Base-by-base conservation (phyloP, 2,113 vertebrate genomes). In the Pongo abelii region DNA sequence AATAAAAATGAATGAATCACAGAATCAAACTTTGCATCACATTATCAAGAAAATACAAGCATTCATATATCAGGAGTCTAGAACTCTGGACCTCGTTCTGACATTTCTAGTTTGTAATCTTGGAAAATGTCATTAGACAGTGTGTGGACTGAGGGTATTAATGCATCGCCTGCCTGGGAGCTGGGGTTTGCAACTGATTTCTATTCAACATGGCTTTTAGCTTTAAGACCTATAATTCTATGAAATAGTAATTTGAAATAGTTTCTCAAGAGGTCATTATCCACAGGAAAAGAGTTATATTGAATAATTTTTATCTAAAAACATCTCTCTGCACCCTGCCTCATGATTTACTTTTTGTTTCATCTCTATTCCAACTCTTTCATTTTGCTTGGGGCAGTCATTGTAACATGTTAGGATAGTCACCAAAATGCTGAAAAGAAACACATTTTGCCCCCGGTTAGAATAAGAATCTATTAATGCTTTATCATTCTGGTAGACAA, bases 391-490 rank as follows among this genome's bases (percentile, higher is more conserved):
- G 93, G 96, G 86, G 85, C 95, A 95, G 74, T 95, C 94, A 79
- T 81, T 96, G 67, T 86, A 95, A 97, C 97, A 97, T 94, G 97
- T 91, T 94, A 96, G 72, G 46, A 50, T 43, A 94, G 94, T 97
- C 97, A 97, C 92, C 97, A 55, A 96, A 96, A 94, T 57, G 93
- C 70, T 67, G 48, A 94, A 97, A 81, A 96, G 88, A 92, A 96
- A 97, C 94, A 78, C 0, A 97, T 98, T 98, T 98, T 98, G 97
- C 98, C 97, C 55, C 97, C 98, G 97, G 98, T 98, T 97, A 98
- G 95, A 96, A 75, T 98, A 97, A 97, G 96, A 98, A 90, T 93
- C 95, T 98, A 97, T 97, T 98, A 98, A 96, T 84, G 95, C 92
- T 98, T 38, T 96, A 97, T 98, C 98, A 98, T 98, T 96, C 72